Evolutionary conservation across 2,113 vertebrate genomes (phyloP).

Genomic region (Mus pahari): DNA sequence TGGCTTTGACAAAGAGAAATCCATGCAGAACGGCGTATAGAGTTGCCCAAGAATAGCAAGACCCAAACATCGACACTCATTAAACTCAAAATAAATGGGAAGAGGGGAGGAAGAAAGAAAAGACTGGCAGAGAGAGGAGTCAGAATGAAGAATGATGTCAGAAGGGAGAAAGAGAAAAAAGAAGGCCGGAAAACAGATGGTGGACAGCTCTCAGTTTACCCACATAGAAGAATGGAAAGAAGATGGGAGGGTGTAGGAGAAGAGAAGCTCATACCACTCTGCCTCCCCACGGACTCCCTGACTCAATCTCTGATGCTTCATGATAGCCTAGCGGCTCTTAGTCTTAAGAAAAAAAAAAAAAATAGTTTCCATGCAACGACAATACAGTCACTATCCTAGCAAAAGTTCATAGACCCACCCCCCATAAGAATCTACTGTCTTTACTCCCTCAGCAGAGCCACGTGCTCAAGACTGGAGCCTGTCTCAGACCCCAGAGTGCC

Average conservation of each 20-base stretch:
- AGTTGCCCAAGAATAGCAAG: conserved; percentile 52
- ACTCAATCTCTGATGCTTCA: background rate
- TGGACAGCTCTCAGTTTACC: background rate
- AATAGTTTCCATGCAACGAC: background rate
- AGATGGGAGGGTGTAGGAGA: background rate
- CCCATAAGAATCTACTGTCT: background rate
- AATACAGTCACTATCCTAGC: background rate
- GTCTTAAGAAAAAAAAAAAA: background rate
- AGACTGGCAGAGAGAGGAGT: background rate
- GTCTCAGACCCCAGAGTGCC: background rate
- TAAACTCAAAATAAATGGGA: conserved; percentile 1
- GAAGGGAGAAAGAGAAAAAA: background rate
- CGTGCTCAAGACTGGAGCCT: background rate
- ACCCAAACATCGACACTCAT: conserved; percentile 50
- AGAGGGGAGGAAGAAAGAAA: background rate
- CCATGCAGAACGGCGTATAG: conserved; percentile 41
- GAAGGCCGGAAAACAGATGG: background rate
- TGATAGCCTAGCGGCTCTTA: background rate
- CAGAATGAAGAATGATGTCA: background rate
- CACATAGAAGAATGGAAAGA: background rate
- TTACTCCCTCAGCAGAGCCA: background rate
- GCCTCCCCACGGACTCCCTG: background rate
- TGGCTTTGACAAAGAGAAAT: conserved; percentile 67
- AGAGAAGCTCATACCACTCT: accelerated
- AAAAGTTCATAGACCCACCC: background rate